Evolutionary conservation across 2,888 invertebrate species (phyloP).

Genomic region (Sturmia bella): DNA sequence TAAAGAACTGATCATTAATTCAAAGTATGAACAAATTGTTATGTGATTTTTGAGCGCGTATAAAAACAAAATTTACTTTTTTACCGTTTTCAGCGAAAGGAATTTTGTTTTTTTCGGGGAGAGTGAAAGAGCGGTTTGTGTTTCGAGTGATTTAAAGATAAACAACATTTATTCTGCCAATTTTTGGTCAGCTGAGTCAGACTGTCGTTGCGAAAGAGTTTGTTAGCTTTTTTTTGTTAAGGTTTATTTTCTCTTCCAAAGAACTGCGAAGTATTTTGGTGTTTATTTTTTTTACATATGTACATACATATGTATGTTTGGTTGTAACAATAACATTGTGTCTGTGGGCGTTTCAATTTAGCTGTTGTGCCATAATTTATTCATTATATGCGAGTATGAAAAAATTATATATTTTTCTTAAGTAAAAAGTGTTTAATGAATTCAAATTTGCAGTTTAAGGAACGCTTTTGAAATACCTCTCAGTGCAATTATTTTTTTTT

Average conservation of each 20-base stretch:
- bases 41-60: neutral
- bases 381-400: no score
- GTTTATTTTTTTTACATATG: no score
- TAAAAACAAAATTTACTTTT: constrained; percentile 79
- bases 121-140: constrained; percentile 19
- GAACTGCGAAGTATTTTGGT: neutral
- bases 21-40: constrained; percentile 13
- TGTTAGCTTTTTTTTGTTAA: neutral
- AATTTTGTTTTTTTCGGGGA: constrained; percentile 72
- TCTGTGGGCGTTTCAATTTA: constrained; percentile 39
- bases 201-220: neutral
- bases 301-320: no score
- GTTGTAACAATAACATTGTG: neutral
- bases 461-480: no score
- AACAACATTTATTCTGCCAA: constrained; percentile 16
- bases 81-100: constrained; percentile 81
- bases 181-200: constrained; percentile 23
- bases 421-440: neutral
- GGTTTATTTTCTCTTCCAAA: neutral
- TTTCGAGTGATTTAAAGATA: constrained; percentile 17
- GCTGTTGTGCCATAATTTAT: neutral
- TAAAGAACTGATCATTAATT: constrained; percentile 19
- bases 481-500: no score
- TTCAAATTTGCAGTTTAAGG: no score
- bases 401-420: neutral